phyloP scores from a whole-genome alignment of 2,888 invertebrate genomes.

The Drosophila neotestacea region DNA sequence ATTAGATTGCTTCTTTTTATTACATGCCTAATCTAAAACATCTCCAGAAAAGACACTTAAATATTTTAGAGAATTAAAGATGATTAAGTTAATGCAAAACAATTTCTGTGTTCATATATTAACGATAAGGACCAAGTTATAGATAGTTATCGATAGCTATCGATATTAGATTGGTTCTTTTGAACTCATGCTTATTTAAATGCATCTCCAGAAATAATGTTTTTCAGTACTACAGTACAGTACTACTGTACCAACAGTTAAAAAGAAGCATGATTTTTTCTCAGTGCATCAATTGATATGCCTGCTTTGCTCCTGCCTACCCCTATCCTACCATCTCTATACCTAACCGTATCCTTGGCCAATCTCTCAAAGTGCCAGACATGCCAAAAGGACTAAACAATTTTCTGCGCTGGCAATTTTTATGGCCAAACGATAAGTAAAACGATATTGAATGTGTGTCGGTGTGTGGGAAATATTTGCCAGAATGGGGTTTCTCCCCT shows the following conservation, averaged over 20 bases:
- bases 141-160: conserved; percentile 5
- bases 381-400: conserved; percentile 83
- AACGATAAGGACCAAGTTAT: neutral
- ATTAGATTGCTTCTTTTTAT: neutral
- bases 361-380: conserved; percentile 82
- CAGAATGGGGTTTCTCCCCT: conserved; percentile 7
- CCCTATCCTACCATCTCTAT: neutral
- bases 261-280: neutral
- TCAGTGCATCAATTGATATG: conserved; percentile 14
- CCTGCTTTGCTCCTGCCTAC: neutral
- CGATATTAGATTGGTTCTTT: neutral
- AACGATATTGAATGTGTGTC: conserved; percentile 78
- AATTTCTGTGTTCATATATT: too few relatives aligned
- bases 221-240: too few relatives aligned
- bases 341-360: conserved; percentile 45
- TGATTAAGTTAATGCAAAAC: too few relatives aligned
- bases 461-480: conserved; percentile 18
- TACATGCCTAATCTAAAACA: too few relatives aligned
- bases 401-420: conserved; percentile 83
- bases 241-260: too few relatives aligned
- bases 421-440: conserved; percentile 83
- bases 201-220: too few relatives aligned
- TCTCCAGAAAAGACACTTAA: too few relatives aligned
- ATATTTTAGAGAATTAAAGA: too few relatives aligned
- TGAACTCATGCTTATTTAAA: too few relatives aligned